Base-by-base conservation (phyloP, 2,888 invertebrate species). In the Trichogramma evanescens region DNA sequence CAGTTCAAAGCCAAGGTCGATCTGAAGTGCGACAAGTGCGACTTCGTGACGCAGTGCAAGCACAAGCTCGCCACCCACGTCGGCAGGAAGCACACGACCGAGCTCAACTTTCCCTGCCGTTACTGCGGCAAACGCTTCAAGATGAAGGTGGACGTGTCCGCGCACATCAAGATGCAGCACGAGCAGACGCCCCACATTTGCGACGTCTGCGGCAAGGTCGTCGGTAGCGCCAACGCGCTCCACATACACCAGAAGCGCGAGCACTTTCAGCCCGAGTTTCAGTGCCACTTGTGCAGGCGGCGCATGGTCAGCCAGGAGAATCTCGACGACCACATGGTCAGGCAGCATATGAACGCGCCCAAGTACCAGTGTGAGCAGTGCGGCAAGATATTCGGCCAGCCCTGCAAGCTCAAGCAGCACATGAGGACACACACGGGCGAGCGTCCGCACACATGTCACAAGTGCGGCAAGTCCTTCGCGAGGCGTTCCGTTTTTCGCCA, bases 171-270 rank as follows among this genome's bases (percentile, higher is more conserved):
- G 3, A 77, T 77, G 50, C 76, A 77, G 59, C 78, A 77, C 42
- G 74, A 74, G 10, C 75, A 75, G 49, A 73, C 71, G 6, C 77
- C 78, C 2, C 61, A 73, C 0, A 72, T 73, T 7, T 78, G 78
- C 64, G 74, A 77, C 58, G 71, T 77, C 0, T 79, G 78, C 50
- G 77, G 77, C 9, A 63, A 65, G 48, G 58, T 73, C 0, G 77
- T 78, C 52, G 70, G 71, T 56, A 77, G 77, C 59, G 73, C 71
- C n/a, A 76, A 76, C 13, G 74, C 76, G 0, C 67, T 78, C 0
- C 74, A 76, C 57, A 76, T 78, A 1, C 77, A 78, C 53, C 74
- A 74, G 54, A 78, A 77, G 43, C 76, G 77, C 73, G 78, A 77
- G 0, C 78, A 78, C 50, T 77, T 70, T 59, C 74, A 75, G 53